Evolutionary conservation across 2,797 vertebrate species (phyloP).

Genomic region (Coregonus ussuriensis): DNA sequence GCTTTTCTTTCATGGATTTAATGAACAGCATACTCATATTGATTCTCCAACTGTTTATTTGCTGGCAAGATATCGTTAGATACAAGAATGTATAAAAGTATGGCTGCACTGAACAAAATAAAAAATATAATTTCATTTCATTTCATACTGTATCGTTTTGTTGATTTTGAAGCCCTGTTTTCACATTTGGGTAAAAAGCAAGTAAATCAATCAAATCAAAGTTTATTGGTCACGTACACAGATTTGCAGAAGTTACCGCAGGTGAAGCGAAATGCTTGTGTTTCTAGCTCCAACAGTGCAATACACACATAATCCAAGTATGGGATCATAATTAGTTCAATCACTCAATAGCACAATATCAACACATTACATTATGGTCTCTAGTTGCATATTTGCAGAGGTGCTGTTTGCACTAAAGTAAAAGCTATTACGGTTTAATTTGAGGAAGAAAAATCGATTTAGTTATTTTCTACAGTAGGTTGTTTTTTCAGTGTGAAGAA

Average conservation of each 20-base stretch:
- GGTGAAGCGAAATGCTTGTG: too few relatives aligned
- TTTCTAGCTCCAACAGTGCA: too few relatives aligned
- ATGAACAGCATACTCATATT: conserved; percentile 21
- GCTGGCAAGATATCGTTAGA: conserved; percentile 29
- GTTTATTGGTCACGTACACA: too few relatives aligned
- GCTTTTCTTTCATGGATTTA: conserved; percentile 21
- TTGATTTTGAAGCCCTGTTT: conserved; percentile 45
- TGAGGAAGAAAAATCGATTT: conserved; percentile 63
- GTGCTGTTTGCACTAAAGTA: conserved; percentile 60
- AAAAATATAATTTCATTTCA: conserved; percentile 20
- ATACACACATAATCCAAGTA: too few relatives aligned
- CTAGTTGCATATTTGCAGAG: conserved; percentile 65
- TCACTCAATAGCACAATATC: conserved; percentile 50
- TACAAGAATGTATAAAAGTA: conserved; percentile 36
- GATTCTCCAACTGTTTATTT: conserved; percentile 39
- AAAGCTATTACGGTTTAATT: conserved; percentile 69
- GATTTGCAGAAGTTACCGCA: too few relatives aligned
- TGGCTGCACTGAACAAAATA: conserved; percentile 11
- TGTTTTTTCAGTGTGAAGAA: conserved; percentile 49
- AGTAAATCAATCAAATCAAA: too few relatives aligned
- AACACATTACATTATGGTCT: conserved; percentile 57
- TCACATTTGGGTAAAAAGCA: too few relatives aligned
- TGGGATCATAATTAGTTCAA: conserved; percentile 48
- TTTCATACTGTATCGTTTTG: conserved; percentile 37
- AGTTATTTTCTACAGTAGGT: conserved; percentile 68